Evolutionary conservation across 92 coral and sea anemone genomes (phyloP).

Genomic region (Porites cylindrica): DNA sequence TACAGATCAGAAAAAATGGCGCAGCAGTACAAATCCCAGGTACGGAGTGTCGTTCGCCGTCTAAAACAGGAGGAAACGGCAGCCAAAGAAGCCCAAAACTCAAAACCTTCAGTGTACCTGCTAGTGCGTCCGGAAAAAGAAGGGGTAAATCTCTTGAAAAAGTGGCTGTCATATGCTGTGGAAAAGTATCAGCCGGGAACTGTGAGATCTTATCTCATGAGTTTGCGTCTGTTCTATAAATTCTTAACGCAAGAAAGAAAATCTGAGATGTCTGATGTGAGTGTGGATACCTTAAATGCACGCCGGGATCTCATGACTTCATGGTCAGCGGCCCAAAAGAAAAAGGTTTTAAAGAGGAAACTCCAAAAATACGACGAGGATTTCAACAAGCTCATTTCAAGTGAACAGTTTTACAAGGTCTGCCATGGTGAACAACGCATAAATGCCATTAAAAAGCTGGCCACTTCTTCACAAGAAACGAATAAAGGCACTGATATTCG

Average conservation of each 20-base stretch:
- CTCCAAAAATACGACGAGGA: conserved; percentile 45
- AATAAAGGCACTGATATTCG: not conserved
- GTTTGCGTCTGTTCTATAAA: conserved; percentile 49
- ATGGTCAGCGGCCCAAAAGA: conserved; percentile 49
- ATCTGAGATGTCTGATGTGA: conserved; percentile 3
- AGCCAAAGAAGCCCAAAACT: not conserved
- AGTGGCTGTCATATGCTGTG: conserved; percentile 24
- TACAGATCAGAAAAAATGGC: conserved; percentile 52
- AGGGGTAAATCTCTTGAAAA: not conserved
- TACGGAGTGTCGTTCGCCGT: conserved; percentile 49
- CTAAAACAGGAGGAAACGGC: not conserved
- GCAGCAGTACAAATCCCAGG: conserved; percentile 59
- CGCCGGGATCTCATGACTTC: conserved; percentile 54
- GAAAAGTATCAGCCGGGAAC: conserved; percentile 62
- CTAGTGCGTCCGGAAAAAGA: not conserved
- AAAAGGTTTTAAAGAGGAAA: conserved; percentile 34
- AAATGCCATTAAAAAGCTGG: conserved; percentile 64
- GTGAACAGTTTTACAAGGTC: conserved; percentile 51
- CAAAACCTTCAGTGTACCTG: not conserved
- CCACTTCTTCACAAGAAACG: conserved; percentile 30
- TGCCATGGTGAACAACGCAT: conserved; percentile 59
- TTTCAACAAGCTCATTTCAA: conserved; percentile 51
- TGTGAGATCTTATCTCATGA: conserved; percentile 58
- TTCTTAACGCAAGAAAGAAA: conserved; percentile 42
- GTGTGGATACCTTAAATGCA: conserved; percentile 15